phyloP scores from a whole-genome alignment of 2,113 vertebrate species.

The Brachypodius melanocephalos region DNA sequence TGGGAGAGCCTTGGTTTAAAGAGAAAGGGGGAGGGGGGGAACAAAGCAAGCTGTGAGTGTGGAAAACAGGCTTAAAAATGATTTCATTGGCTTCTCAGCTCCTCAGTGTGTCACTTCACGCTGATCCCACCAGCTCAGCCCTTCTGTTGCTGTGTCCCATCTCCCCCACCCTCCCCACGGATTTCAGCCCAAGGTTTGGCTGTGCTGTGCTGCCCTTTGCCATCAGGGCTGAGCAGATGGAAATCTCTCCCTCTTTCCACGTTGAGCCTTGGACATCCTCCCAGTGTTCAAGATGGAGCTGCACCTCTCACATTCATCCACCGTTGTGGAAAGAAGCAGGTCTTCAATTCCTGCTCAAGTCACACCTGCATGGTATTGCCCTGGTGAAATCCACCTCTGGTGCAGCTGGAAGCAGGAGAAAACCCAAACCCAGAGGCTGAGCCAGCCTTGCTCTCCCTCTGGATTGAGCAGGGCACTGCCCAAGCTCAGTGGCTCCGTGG shows the following conservation, averaged over 20 bases:
- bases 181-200: neutral
- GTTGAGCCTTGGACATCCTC: neutral
- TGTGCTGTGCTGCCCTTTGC: neutral
- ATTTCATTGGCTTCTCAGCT: neutral
- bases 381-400: neutral
- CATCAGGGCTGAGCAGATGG: neutral
- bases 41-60: neutral
- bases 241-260: neutral
- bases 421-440: neutral
- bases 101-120: neutral
- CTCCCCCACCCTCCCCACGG: rapidly evolving
- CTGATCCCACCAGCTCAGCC: neutral
- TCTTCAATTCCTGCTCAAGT: neutral
- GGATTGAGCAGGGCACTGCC: neutral
- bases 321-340: rapidly evolving
- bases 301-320: neutral
- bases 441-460: neutral
- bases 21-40: neutral
- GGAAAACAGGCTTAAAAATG: neutral
- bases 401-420: neutral
- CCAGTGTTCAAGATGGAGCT: neutral
- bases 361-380: neutral
- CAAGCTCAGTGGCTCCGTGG: rapidly evolving
- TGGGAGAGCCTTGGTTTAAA: neutral
- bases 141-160: neutral